Conservation (phyloP, 2,113 vertebrate genomes). For the Onychorhynchus coronatus region DNA sequence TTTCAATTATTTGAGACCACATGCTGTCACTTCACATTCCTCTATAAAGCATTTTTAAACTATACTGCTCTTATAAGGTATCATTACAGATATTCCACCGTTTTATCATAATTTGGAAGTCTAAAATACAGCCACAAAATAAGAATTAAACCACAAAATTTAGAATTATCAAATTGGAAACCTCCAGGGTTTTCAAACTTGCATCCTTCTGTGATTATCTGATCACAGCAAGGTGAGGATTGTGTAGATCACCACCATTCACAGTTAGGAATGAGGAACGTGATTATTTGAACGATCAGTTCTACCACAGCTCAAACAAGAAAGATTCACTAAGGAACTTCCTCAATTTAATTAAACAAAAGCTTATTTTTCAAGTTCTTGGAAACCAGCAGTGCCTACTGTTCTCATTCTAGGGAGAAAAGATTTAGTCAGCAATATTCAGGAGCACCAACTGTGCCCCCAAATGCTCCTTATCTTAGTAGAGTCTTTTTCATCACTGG, state of each 20-base stretch:
- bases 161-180: not conserved
- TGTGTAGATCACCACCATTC: not conserved
- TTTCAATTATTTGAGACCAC: not conserved
- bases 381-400: not conserved
- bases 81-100: accelerated
- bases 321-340: not conserved
- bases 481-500: not conserved
- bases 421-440: not conserved
- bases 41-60: not conserved
- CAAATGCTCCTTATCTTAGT: not conserved
- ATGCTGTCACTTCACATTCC: not conserved
- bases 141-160: not conserved
- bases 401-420: not conserved
- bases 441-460: not conserved
- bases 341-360: not conserved
- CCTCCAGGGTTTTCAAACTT: not conserved
- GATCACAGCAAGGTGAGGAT: not conserved
- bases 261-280: not conserved
- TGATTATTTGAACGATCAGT: not conserved
- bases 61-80: not conserved
- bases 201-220: not conserved
- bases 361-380: not conserved
- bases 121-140: not conserved
- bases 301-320: not conserved
- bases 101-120: not conserved